These are phyloP conservation scores for Prunella strophiata DNA, from an alignment of 2,797 vertebrate species.

Conservation along the genomic window DNA sequence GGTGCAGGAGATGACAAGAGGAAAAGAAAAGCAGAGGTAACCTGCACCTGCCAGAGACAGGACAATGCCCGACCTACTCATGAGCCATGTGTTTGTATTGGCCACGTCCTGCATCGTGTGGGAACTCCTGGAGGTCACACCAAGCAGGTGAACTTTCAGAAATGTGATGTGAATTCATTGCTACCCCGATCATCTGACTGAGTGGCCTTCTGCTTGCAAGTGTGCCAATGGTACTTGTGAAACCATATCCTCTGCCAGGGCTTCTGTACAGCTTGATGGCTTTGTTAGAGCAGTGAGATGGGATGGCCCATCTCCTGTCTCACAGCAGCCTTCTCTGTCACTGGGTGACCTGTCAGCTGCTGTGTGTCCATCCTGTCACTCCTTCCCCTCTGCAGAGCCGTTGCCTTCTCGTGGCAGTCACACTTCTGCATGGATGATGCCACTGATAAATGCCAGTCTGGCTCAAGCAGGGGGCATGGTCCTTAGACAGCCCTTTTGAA, in stretches of 20 bases:
- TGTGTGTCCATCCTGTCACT: slow-evolving; percentile 9
- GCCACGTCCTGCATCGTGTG: background rate
- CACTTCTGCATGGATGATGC: background rate
- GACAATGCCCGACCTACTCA: rapidly evolving
- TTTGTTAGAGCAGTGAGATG: background rate
- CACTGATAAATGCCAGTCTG: slow-evolving; percentile 17
- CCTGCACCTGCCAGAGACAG: background rate
- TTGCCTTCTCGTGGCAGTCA: background rate
- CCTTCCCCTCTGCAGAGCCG: background rate
- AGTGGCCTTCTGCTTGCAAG: background rate
- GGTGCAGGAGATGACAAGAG: background rate
- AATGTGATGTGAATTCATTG: background rate
- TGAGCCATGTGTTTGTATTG: background rate
- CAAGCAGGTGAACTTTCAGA: background rate
- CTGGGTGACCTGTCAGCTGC: background rate
- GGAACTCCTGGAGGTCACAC: background rate
- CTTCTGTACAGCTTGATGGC: background rate
- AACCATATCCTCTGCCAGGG: background rate
- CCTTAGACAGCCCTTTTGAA: slow-evolving; percentile 1
- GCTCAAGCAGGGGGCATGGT: background rate
- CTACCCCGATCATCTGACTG: background rate
- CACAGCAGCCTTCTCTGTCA: background rate
- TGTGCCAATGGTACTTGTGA: background rate
- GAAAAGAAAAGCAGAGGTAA: background rate
- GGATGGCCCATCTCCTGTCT: background rate